Conservation (phyloP, 1,140 invertebrate genomes). For the Drosophila baimaii region DNA sequence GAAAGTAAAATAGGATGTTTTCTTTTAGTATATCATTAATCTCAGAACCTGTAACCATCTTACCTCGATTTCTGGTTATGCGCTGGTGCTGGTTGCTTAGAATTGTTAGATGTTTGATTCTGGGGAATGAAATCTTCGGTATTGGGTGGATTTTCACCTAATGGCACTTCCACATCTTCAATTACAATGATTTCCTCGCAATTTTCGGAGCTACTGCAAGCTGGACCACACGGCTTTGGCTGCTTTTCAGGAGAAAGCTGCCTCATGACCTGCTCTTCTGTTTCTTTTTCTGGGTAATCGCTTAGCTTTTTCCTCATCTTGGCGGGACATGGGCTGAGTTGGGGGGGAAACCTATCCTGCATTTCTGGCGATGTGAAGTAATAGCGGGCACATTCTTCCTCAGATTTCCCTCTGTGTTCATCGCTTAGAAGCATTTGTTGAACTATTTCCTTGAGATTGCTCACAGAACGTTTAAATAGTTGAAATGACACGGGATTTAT, state of each 20-base stretch:
- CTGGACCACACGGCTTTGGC: too few species aligned
- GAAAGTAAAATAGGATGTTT: background rate
- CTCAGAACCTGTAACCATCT: too few species aligned
- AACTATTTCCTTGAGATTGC: conserved; percentile 41
- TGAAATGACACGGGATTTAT: conserved; percentile 24
- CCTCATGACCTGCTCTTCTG: background rate
- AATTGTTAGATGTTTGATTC: background rate
- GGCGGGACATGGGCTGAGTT: conserved; percentile 40
- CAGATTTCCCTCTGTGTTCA: conserved; percentile 1
- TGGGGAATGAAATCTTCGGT: background rate
- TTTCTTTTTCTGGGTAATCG: conserved; percentile 1
- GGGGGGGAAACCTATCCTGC: conserved; percentile 29
- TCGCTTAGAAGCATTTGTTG: conserved; percentile 29
- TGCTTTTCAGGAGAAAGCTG: background rate
- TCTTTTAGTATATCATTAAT: background rate
- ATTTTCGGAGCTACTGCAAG: background rate
- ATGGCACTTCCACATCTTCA: background rate
- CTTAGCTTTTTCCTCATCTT: conserved; percentile 29
- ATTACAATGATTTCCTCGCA: background rate
- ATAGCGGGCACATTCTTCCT: conserved; percentile 26
- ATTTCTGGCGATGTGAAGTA: conserved; percentile 33
- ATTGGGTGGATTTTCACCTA: background rate
- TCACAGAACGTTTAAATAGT: conserved; percentile 28
- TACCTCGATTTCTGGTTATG: background rate
- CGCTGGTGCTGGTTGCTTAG: background rate